Evolutionary conservation across 2,113 vertebrate genomes (phyloP), one percentile per base, ranked within the genome.

Genomic region (Gambusia affinis): DNA sequence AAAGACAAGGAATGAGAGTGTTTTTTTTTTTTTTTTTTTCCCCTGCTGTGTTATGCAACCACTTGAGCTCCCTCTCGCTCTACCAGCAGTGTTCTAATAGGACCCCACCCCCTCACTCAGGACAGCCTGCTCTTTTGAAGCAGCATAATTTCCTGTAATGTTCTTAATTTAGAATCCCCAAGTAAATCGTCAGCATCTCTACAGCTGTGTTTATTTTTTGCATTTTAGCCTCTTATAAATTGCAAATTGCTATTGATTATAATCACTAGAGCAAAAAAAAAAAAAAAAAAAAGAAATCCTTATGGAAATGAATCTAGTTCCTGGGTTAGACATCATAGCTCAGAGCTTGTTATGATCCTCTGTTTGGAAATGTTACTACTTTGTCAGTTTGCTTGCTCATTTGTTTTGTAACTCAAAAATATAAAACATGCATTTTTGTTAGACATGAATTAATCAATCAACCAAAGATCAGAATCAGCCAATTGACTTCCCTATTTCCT

Each of bases 101-200:
- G 86, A 87, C 91, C 86, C 91, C 91, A 87, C 91, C 91, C 91
- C 89, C 89, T 91, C 85, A 81, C 85, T 89, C 88, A 92, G 89
- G 89, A 92, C 91, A 89, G 88, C 85, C 72, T 90, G 89, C 90
- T 90, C 90, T 91, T 92, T 91, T 93, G 83, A 93, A 88, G 91
- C 90, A 82, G 85, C 87, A 88, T 91, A 76, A 93, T 93, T 92
- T 93, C 91, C 90, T 92, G 87, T 93, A 89, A 93, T 91, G 91
- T 89, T 86, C 88, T 93, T 91, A 87, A 93, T 93, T 91, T 91
- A 90, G 91, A 90, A 82, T 83, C 80, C 84, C 82, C 75, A 79
- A 88, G 89, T 88, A 87, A 92, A 87, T 89, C 87, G 83, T 86
- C 86, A 86, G 85, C 86, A 74, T 84, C 81, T 87, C 81, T 79